Base-by-base conservation (phyloP, 1,140 invertebrate species). In the Littorina saxatilis region DNA sequence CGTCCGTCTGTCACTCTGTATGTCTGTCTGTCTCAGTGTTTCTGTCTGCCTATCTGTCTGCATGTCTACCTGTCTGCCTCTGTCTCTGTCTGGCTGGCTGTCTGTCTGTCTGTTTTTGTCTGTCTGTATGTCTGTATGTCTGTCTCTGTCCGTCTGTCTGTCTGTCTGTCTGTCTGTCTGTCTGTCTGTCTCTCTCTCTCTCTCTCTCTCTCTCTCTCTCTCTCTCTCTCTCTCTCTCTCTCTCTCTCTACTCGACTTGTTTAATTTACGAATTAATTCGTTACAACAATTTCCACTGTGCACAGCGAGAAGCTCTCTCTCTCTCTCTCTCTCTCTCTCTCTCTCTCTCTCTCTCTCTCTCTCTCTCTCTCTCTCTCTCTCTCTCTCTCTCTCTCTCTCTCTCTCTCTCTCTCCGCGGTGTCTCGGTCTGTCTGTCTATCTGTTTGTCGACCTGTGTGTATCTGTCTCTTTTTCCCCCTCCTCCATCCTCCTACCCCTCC, bases 131-230 rank as follows among this genome's bases (percentile, higher is more conserved):
- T 61, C 9, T 61, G 58, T 61, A n/a, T 61, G 5, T 61, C 20
- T 13, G 58, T 29, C 9, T 61, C 27, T 61, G 5, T 23, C 58
- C 58, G 4, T 23, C 58, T 29, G 4, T 7, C n/a, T 23, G 7
- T 68, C 29, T 68, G 7, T 68, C 29, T 68, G 29, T 68, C 63
- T 37, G 15, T 58, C 55, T 58, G 55, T 58, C 9, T 58, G 17
- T 58, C 55, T 58, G 4, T 58, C 72, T 15, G 4, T 47, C n/a
- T 43, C 37, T 47, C 11, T 43, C 35, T 47, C 72, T 27, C n/a
- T 27, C 70, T 27, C 70, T 73, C 35, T 32, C n/a, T 32, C 35
- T 73, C 70, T 32, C 70, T 73, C n/a, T 73, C 32, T 17, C 17
- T 37, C 15, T 17, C 40, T 23, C 70, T 27, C 17, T 17, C 40